A percentile compares a stretch with the other conserved stretches of the same genome.
These are phyloP conservation scores for Microctonus aethiopoides DNA, from an alignment of 2,888 invertebrate species.

Conservation along the genomic window DNA sequence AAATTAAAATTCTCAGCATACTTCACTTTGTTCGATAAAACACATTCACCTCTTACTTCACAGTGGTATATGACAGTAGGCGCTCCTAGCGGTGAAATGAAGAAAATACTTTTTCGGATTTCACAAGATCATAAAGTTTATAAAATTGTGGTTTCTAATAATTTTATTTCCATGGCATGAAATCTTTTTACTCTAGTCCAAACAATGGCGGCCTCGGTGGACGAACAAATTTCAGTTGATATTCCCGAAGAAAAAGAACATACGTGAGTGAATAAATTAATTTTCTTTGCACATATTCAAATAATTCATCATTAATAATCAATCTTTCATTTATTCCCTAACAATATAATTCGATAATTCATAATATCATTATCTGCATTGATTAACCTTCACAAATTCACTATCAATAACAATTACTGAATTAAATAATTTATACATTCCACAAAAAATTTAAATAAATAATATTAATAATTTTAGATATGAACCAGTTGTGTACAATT, in stretches of 20 bases:
- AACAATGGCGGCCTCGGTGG: constrained; percentile 61
- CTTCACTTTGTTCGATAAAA: no score
- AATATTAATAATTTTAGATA: constrained; percentile 50
- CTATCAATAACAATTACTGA: constrained; percentile 16
- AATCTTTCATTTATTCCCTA: not conserved
- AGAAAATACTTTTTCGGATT: no score
- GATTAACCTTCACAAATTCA: constrained; percentile 34
- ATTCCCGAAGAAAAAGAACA: constrained; percentile 60
- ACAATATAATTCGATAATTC: not conserved
- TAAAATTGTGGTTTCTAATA: no score
- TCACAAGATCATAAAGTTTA: no score
- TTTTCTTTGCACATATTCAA: constrained; percentile 2
- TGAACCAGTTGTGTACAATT: constrained; percentile 71
- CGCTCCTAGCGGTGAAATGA: no score
- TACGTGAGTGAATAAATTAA: constrained; percentile 54
- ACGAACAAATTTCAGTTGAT: constrained; percentile 58
- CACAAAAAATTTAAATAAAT: constrained; percentile 1
- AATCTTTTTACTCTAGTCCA: constrained; percentile 36
- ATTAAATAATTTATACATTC: constrained; percentile 5
- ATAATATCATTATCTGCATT: not conserved
- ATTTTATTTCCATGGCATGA: no score
- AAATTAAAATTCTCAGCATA: no score
- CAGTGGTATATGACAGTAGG: no score
- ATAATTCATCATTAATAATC: constrained; percentile 12
- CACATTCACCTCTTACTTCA: no score